Conservation (phyloP, 2,113 vertebrate genomes). For the Paradoxurus hermaphroditus region DNA sequence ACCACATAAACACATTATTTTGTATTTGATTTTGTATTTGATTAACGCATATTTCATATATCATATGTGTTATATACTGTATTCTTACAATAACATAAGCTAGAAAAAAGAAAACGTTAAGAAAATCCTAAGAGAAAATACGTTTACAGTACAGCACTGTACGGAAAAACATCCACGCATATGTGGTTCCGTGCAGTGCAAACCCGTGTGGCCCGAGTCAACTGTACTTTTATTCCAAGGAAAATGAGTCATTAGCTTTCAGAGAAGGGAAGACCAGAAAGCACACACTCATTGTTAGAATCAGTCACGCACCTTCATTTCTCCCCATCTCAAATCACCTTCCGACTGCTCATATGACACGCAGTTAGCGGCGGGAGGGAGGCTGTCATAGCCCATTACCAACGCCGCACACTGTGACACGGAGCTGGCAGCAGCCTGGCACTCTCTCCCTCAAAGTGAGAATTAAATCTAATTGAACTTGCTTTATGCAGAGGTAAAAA, state of each 20-base stretch:
- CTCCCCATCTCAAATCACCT: slow-evolving; percentile 29
- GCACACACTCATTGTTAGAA: background rate
- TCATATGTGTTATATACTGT: background rate
- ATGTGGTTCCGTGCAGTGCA: background rate
- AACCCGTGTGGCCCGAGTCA: background rate
- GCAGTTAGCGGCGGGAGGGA: background rate
- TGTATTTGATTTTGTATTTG: too few species aligned
- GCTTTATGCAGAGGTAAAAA: slow-evolving; percentile 18
- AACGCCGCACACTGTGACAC: background rate
- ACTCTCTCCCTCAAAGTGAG: background rate
- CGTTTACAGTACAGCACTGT: background rate
- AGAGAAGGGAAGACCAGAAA: background rate
- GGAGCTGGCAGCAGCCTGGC: background rate
- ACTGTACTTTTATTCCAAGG: background rate
- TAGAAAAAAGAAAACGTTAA: background rate
- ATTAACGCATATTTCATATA: background rate
- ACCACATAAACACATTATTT: background rate
- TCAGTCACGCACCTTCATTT: background rate
- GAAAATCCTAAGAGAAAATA: background rate
- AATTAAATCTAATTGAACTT: slow-evolving; percentile 14
- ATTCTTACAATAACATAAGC: background rate
- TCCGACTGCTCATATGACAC: background rate
- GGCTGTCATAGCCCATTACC: background rate
- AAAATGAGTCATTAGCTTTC: slow-evolving; percentile 24
- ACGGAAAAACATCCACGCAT: too few species aligned